Evolutionary conservation across 1,140 invertebrate genomes (phyloP), one percentile per base, ranked within the genome.

Genomic region (Pygmarrhopalites habei): DNA sequence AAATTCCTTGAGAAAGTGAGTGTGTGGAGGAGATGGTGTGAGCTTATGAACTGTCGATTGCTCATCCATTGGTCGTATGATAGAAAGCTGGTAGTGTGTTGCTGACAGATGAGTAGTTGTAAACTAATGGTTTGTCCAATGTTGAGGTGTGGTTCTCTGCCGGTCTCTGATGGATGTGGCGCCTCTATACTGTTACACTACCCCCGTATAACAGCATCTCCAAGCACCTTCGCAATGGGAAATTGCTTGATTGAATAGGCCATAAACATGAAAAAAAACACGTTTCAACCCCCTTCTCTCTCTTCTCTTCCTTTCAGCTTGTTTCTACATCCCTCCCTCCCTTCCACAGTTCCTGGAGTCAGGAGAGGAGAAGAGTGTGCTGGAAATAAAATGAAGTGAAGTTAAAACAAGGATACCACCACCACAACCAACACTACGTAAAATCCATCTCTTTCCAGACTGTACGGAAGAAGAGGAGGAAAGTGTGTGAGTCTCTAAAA

Each of bases 91-190:
- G 46, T 32, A 26, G 12, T 55, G 12, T 55, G 51, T 32, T 52
- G 68, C 65, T 70, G 68, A 70, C 68, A 70, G 68, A 70, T 70
- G 59, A 66, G n/a, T n/a, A n/a, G 65, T 66, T 67, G 64, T 70
- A 66, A 67, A 70, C 65, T 69, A 70, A 70, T 70, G 64, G 68
- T 69, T 66, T 64, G 68, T 64, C 59, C 59, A 49, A 65, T n/a
- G n/a, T n/a, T n/a, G 60, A 70, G 69, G 69, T 70, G 69, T 70
- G 69, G 69, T 70, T 70, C 68, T 53, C 62, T 67, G n/a, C n/a
- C n/a, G 65, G 65, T 70, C 65, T 65, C 49, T 35, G 69, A 70
- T 70, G 65, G 69, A 70, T 70, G 65, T 67, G 69, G 69, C 69
- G 69, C 69, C 69, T 67, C 46, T n/a, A n/a, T n/a, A n/a, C n/a